Conservation (phyloP, 2,113 vertebrate species). For the Semicossyphus pulcher region DNA sequence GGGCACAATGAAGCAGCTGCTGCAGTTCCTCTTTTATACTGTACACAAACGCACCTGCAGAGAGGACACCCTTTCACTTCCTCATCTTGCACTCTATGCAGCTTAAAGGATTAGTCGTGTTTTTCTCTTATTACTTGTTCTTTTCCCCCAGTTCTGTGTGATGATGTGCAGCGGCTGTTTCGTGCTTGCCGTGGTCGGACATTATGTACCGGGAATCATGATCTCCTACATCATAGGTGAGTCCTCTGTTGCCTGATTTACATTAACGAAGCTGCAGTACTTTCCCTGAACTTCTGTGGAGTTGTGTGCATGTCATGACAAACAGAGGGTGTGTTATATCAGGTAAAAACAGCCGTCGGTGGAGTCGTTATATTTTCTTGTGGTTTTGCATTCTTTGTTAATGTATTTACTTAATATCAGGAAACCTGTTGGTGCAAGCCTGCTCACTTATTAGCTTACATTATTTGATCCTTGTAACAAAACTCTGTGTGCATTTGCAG, state of each 20-base stretch:
- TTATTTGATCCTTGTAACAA: too few relatives aligned
- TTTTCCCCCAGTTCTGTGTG: slow-evolving; percentile 89
- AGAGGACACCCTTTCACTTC: neutral
- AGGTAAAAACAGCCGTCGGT: neutral
- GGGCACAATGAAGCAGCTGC: neutral
- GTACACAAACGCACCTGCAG: slow-evolving; percentile 8
- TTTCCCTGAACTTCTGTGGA: neutral
- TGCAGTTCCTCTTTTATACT: neutral
- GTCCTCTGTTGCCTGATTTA: slow-evolving; percentile 61
- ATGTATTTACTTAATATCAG: neutral
- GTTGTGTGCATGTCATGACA: neutral
- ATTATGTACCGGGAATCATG: slow-evolving; percentile 99
- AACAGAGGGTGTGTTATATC: neutral
- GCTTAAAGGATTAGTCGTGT: neutral
- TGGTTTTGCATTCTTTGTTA: neutral
- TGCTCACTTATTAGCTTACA: too few relatives aligned
- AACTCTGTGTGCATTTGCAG: neutral
- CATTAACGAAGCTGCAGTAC: neutral
- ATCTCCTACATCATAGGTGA: slow-evolving; percentile 98
- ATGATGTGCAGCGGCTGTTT: slow-evolving; percentile 92
- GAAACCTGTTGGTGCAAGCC: neutral
- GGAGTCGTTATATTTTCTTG: neutral
- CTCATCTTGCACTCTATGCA: neutral
- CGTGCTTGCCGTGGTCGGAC: slow-evolving; percentile 89
- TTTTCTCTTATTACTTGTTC: neutral